Base-by-base conservation (phyloP, 2,888 invertebrate genomes). In the Xestobium rufovillosum region DNA sequence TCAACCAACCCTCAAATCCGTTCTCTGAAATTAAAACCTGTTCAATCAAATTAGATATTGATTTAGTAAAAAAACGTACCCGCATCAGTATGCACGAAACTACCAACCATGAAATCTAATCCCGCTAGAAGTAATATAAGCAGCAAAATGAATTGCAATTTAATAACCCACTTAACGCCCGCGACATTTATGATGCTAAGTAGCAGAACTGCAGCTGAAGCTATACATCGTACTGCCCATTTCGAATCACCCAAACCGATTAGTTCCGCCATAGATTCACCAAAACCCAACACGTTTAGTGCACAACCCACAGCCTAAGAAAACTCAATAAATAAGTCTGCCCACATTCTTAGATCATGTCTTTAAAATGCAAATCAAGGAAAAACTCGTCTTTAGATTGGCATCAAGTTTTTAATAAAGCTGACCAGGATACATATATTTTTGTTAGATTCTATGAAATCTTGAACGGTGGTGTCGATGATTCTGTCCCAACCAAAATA, bases 141-240 rank as follows among this genome's bases (percentile, higher is more conserved):
- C 14, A 96, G 72, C 28, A 97, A 73, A 17, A 85, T 69, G 68
- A 96, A 91, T 61, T 97, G 96, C 36, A 96, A 69, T 58, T 96
- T 90, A 38, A 97, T 85, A 14, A 97, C 95, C 94, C 95, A 96
- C 63, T 95, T 95, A 1, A 97, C 95, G 26, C 96, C 96, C 14
- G 95, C 94, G 26, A 95, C 75, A 68, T 97, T 96, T 49, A 96
- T 92, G 43, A 84, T 79, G 36, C 91, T 83, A 11, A 96, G 71
- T 23, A 92, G 67, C 29, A 94, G 66, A 2, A 95, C 86, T 29
- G 94, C 90, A 3, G 83, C 80, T 36, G 87, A 78, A 4, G 91
- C 95, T 61, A 96, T 87, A 3, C 83, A 83, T 54, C 90, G 73
- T 31, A 90, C 85, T 4, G 87, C 83, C 86, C 88, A 88, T 41